Base-by-base conservation (phyloP, 2,797 vertebrate genomes). In the Todus mexicanus region DNA sequence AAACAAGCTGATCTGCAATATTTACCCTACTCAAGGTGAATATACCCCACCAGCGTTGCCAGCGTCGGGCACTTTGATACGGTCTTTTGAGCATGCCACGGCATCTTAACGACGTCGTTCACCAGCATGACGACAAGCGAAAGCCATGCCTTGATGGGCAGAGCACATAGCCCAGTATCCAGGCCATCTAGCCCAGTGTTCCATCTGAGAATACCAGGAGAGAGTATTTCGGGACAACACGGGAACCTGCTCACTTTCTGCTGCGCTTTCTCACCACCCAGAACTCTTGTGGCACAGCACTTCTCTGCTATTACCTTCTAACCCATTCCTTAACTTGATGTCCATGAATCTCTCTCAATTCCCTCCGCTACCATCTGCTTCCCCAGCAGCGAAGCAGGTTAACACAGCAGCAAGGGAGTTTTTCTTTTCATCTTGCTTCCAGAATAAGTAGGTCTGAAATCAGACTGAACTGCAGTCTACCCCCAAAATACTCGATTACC, bases 81-180 rank as follows among this genome's bases (percentile, higher is more conserved):
- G 25, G 82, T n/a, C 35, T n/a, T 25, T 26, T 11, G 35, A 59
- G 54, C 42, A 22, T 3, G 1, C 33, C 11, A 6, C 4, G 17
- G 47, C 51, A 13, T 37, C 59, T 40, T 8, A 18, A 6, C 2
- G 10, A 54, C 33, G 9, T 5, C 1, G 0, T 5, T 35, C 16
- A 12, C 56, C 26, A 10, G 45, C 4, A 3, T 1, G 5, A 15
- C 5, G 3, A 3, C 0, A 3, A 25, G 20, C 4, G 12, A 4
- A 38, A 48, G 35, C 27, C 12, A 1, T 25, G 20, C 37, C 59
- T 61, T 2, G 2, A 83, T 22, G 33, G 16, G n/a, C 66, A 53
- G n/a, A 18, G 5, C 40, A 10, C 4, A 38, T 4, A 4, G 22
- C 11, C 33, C 77, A 40, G 42, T 27, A 29, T 13, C 33, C n/a